phyloP scores from a whole-genome alignment of 2,888 invertebrate genomes.

The Andrena camellia region DNA sequence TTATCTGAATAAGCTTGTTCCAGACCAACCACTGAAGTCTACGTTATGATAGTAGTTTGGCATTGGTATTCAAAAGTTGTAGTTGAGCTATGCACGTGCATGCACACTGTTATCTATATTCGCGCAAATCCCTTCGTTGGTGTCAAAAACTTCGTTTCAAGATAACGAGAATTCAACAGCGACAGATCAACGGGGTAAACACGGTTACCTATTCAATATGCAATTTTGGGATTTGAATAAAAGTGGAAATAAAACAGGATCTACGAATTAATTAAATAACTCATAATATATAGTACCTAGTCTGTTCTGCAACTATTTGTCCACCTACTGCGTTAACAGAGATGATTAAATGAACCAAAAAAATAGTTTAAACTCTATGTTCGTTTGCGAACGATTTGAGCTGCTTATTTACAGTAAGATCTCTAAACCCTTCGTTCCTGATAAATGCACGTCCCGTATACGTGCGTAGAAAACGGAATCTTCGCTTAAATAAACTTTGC shows the following conservation, averaged over 20 bases:
- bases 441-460: slow-evolving; percentile 33
- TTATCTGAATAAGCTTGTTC: slow-evolving; percentile 13
- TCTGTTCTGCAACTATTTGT: neutral
- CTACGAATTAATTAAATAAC: neutral
- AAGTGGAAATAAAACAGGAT: neutral
- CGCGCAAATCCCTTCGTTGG: neutral
- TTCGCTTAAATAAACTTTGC: slow-evolving; percentile 28
- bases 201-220: neutral
- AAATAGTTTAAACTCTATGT: neutral
- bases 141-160: neutral
- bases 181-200: neutral
- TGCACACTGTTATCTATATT: neutral
- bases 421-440: neutral
- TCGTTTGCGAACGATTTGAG: neutral
- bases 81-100: neutral
- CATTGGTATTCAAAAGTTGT: slow-evolving; percentile 19
- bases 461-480: slow-evolving; percentile 15
- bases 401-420: slow-evolving; percentile 8
- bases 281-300: neutral
- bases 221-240: neutral
- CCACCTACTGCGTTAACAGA: neutral
- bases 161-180: neutral
- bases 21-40: neutral
- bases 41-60: slow-evolving; percentile 7
- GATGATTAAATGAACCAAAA: neutral